phyloP scores from a whole-genome alignment of 2,797 vertebrate species.

The Pseudomugil gertrudae region DNA sequence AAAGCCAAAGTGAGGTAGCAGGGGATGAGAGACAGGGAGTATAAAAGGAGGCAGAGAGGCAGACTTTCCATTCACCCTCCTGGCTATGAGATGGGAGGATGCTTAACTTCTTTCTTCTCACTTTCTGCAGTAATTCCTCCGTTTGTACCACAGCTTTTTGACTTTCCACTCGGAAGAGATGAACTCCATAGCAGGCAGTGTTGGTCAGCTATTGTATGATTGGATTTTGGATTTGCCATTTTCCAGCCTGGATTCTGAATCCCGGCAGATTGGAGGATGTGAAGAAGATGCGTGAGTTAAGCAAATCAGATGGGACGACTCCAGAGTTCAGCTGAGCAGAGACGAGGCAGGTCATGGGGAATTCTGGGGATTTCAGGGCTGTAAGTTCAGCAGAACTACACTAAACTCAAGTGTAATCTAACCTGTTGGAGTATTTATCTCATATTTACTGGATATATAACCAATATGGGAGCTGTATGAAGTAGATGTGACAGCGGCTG shows the following conservation, averaged over 20 bases:
- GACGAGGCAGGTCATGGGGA: background rate
- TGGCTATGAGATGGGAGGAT: constrained; percentile 55
- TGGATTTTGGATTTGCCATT: background rate
- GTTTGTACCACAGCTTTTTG: background rate
- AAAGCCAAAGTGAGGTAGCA: constrained; percentile 73
- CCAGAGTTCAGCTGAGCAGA: background rate
- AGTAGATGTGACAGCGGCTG: background rate
- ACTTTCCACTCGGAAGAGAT: background rate
- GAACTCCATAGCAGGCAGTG: background rate
- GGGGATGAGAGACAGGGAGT: constrained; percentile 65
- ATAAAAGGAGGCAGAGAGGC: constrained; percentile 74
- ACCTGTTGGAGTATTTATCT: background rate
- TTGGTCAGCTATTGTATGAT: background rate
- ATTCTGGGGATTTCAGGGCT: background rate
- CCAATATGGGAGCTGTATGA: background rate
- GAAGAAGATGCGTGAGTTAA: background rate
- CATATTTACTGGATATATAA: background rate
- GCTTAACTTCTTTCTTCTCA: constrained; percentile 39
- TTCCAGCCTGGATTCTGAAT: background rate
- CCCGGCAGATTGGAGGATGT: background rate
- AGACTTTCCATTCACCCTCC: constrained; percentile 64
- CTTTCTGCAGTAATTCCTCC: background rate
- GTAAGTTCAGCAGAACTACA: background rate
- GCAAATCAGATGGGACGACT: background rate
- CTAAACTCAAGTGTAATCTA: background rate